A percentile compares a stretch with the other conserved stretches of the same genome.
These are phyloP conservation scores for Embiotoca jacksoni DNA, from an alignment of 2,113 vertebrate species.

Conservation along the genomic window DNA sequence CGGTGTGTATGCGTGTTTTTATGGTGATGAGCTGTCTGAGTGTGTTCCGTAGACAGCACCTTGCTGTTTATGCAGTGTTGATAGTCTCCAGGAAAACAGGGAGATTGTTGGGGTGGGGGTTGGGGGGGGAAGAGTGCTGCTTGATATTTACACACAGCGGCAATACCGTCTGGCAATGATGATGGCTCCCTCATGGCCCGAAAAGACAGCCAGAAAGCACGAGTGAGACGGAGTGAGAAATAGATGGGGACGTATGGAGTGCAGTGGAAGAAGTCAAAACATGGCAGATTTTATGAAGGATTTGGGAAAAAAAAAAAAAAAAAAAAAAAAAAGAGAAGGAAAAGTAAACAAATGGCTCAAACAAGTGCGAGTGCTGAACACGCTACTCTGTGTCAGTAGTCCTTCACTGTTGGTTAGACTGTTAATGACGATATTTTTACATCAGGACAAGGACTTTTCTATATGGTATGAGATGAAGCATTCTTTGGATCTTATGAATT, in stretches of 20 bases:
- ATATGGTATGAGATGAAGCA: no score
- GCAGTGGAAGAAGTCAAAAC: slow-evolving; percentile 49
- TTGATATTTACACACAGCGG: slow-evolving; percentile 80
- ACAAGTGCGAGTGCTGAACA: neutral
- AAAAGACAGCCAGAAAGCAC: slow-evolving; percentile 66
- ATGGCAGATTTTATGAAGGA: slow-evolving; percentile 42
- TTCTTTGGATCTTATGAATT: no score
- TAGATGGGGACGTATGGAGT: slow-evolving; percentile 31
- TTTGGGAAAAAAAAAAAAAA: slow-evolving; percentile 36
- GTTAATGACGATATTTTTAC: no score
- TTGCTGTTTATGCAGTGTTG: slow-evolving; percentile 73
- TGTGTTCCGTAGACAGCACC: slow-evolving; percentile 46
- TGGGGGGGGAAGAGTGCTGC: slow-evolving; percentile 43
- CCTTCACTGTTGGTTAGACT: no score
- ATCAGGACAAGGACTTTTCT: no score
- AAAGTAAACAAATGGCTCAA: slow-evolving; percentile 22
- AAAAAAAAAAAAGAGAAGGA: neutral
- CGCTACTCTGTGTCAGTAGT: no score
- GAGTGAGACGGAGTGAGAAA: slow-evolving; percentile 41
- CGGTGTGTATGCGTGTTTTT: slow-evolving; percentile 37
- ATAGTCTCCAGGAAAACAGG: slow-evolving; percentile 70
- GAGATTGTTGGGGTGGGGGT: neutral
- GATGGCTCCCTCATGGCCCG: slow-evolving; percentile 73
- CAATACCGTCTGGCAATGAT: slow-evolving; percentile 65
- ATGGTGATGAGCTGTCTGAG: slow-evolving; percentile 66